Evolutionary conservation across 1,140 invertebrate species (phyloP).

Genomic region (Listronotus bonariensis): DNA sequence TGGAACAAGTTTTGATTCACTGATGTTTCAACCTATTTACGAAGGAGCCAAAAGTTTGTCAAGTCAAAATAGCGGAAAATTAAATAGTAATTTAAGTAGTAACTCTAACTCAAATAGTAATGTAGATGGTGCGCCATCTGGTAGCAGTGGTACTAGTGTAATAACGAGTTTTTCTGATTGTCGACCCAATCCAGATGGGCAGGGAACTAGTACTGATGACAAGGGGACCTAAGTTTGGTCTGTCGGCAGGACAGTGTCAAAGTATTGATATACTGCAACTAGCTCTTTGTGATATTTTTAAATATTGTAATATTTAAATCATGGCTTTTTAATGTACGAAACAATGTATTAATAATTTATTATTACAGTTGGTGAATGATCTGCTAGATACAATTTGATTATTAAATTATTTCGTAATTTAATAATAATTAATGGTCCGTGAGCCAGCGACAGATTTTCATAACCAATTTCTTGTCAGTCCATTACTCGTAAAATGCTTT

Average conservation of each 20-base stretch:
- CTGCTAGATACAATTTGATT: too few relatives aligned
- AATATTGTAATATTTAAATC: too few relatives aligned
- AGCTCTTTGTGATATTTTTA: too few relatives aligned
- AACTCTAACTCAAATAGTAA: not conserved
- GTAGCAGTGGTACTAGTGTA: conserved; percentile 41
- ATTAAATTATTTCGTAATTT: too few relatives aligned
- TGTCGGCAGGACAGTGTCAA: too few relatives aligned
- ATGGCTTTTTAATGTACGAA: too few relatives aligned
- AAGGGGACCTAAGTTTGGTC: conserved; percentile 5
- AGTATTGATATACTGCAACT: too few relatives aligned
- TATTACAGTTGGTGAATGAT: too few relatives aligned
- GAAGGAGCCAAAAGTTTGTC: conserved; percentile 17
- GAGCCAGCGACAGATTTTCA: too few relatives aligned
- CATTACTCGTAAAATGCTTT: too few relatives aligned
- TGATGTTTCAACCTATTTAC: conserved; percentile 33
- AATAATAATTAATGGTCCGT: too few relatives aligned
- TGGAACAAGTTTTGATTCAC: conserved; percentile 23
- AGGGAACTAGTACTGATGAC: conserved; percentile 36
- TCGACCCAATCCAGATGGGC: conserved; percentile 45
- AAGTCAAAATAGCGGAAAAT: conserved; percentile 6
- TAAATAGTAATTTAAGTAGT: conserved; percentile 8
- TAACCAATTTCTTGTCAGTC: too few relatives aligned
- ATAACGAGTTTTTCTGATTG: conserved; percentile 42
- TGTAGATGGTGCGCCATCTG: not conserved
- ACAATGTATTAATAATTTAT: not conserved